Base-by-base conservation (phyloP, 1,140 invertebrate genomes). In the Meloidogyne floridensis region DNA sequence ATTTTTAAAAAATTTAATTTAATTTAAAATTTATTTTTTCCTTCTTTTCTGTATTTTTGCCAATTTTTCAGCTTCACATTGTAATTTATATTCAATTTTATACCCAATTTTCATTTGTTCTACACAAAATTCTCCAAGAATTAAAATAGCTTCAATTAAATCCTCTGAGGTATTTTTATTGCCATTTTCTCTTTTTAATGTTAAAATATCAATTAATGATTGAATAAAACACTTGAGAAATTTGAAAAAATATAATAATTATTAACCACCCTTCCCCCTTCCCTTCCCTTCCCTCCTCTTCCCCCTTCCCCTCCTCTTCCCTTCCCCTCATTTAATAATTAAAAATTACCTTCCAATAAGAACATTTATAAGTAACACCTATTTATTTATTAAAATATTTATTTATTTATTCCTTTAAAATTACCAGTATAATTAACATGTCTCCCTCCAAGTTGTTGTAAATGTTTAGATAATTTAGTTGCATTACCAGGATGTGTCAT, bases 51-150 rank as follows among this genome's bases (percentile, higher is more conserved):
- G 80, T 9, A 78, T 85, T 70, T 74, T 51, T 43, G 81, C 83
- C 43, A 85, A 71, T 69, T 83, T 15, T 79, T 86, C 85, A 13
- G 85, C 85, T 75, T 87, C 86, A 15, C 83, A 74, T 77, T 87
- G 86, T 54, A 85, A 65, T 79, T 83, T 83, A 65, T 84, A 83
- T 65, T 87, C 85, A 20, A 86, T 86, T 54, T 86, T 87, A 70
- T 88, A 87, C 10, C 86, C 86, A 32, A 87, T 87, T 76, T 85
- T 65, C 86, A 87, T 87, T 75, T 87, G 86, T 77, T 87, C 86
- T n/a, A 88, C 87, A 76, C 86, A 87, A 75, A 87, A 87, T 15
- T 70, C 77, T 10, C 84, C 86, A 51, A 87, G 75, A 15, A 87
- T 75, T 18, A 80, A 84, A 65, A 86, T 84, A 2, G 86, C 87